A percentile compares a stretch with the other conserved stretches of the same genome.
These are phyloP conservation scores for Yasuhikotakia modesta DNA, from an alignment of 2,797 vertebrate species.

Conservation along the genomic window DNA sequence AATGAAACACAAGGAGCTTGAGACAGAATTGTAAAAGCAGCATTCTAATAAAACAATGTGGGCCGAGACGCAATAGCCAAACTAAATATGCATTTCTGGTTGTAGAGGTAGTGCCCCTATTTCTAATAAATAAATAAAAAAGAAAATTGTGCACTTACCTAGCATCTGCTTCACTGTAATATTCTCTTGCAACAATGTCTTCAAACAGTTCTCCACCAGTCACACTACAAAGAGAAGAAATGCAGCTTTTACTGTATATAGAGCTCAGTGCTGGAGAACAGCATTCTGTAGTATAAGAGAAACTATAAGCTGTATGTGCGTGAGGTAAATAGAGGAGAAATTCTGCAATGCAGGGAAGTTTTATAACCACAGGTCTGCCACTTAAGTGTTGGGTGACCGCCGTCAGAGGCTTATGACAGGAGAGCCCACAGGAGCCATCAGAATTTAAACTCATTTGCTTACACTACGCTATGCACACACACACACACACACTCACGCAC, in stretches of 20 bases:
- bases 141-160: slow-evolving; percentile 75
- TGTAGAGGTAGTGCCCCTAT: neutral
- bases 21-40: neutral
- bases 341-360: neutral
- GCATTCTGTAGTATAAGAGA: neutral
- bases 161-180: slow-evolving; percentile 98
- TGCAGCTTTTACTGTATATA: neutral
- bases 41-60: neutral
- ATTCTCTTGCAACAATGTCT: slow-evolving; percentile 97
- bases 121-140: too few species aligned
- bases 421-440: slow-evolving; percentile 2
- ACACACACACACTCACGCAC: neutral
- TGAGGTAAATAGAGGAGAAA: neutral
- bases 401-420: slow-evolving; percentile 11
- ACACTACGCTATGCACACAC: neutral
- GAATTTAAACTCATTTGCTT: neutral
- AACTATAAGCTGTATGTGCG: slow-evolving; percentile 10
- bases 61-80: neutral
- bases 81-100: neutral
- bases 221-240: slow-evolving; percentile 76
- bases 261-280: slow-evolving; percentile 2
- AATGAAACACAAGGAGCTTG: too few species aligned
- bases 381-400: neutral
- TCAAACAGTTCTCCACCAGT: slow-evolving; percentile 98
- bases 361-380: neutral